Evolutionary conservation across 1,140 invertebrate genomes (phyloP).

Genomic region (Bombus waltoni): DNA sequence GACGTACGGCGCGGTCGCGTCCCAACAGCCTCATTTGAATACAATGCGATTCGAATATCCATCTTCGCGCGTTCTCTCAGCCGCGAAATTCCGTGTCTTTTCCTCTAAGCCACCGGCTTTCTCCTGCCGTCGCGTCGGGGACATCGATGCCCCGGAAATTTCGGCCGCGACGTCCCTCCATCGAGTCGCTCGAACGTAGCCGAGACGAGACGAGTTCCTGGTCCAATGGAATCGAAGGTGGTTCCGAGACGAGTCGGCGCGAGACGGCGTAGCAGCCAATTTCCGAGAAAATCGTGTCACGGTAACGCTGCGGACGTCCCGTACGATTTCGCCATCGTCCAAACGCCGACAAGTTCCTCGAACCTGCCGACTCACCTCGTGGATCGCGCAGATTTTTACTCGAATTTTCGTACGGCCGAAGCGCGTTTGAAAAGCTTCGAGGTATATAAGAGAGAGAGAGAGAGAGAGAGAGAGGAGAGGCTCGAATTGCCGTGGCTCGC

Average conservation of each 20-base stretch:
- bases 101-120: no score
- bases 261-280: no score
- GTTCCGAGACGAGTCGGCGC: no score
- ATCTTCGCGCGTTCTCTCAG: slow-evolving; percentile 59
- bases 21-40: slow-evolving; percentile 58
- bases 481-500: background rate
- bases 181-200: background rate
- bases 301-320: no score
- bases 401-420: background rate
- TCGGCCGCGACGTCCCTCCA: background rate
- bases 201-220: no score
- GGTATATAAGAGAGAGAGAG: background rate
- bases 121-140: background rate
- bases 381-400: background rate
- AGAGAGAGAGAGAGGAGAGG: background rate
- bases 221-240: background rate
- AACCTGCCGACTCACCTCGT: no score
- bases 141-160: slow-evolving; percentile 44
- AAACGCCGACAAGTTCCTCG: background rate
- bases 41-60: slow-evolving; percentile 63
- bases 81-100: slow-evolving; percentile 48
- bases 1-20: slow-evolving; percentile 20
- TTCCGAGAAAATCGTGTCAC: no score
- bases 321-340: no score
- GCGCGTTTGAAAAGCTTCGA: background rate